Evolutionary conservation across 2,113 vertebrate genomes (phyloP), one percentile per base, ranked within the genome.

Genomic region (Paraplagusia blochii): DNA sequence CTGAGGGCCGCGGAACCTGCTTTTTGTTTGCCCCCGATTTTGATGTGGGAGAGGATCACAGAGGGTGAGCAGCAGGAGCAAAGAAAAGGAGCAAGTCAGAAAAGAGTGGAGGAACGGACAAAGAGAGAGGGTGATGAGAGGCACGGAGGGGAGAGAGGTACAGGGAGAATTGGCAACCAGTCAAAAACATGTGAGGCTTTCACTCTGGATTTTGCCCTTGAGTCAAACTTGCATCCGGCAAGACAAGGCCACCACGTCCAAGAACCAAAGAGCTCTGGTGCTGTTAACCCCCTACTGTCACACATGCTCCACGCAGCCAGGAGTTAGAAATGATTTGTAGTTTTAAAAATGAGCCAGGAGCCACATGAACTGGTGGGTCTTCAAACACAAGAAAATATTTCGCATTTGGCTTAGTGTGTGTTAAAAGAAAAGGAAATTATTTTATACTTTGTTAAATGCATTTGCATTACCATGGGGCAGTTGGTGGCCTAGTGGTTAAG

Each of bases 171-270:
- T 85, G 81, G 81, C 80, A 83, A 60, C 48, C 60, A 33, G 66
- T 85, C 85, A 87, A 85, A 84, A 87, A 86, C 83, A 85, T 80
- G 79, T 85, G 83, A 85, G 81, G 77, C 77, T 85, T 87, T 85
- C 83, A 84, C 74, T 84, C 77, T 83, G 79, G 75, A 85, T 87
- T 85, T 84, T 87, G 79, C 85, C 83, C 85, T 85, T 72, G 85
- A 87, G 83, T 87, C 81, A 84, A 87, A 82, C 85, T 80, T 63
- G 67, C 76, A 85, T 87, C 81, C 79, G 85, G 81, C 85, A 81
- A n/a, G 77, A 66, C 83, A 75, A 85, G 79, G 85, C 85, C 83
- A 79, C 79, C 58, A 62, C 79, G 83, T 84, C 81, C 81, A 84
- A 84, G 77, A 75, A 81, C 56, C 62, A 70, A 86, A 86, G 72